Evolutionary conservation across 2,888 invertebrate species (phyloP).

Genomic region (Tetragonisca angustula): DNA sequence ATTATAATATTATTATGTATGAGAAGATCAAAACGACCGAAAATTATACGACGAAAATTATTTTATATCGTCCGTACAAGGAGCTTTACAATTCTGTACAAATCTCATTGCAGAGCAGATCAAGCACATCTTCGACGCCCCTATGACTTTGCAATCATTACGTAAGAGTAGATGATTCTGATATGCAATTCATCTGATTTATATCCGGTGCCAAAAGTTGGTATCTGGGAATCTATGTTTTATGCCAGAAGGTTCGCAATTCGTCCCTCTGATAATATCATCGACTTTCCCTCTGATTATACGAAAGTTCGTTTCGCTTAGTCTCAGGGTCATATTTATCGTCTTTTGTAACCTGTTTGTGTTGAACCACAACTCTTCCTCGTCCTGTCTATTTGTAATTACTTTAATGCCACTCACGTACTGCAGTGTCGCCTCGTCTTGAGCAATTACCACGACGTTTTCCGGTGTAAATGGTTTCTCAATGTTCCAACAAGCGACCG

Average conservation of each 20-base stretch:
- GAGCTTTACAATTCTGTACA: neutral
- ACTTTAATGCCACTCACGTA: conserved; percentile 83
- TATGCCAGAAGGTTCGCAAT: conserved; percentile 74
- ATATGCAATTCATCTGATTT: conserved; percentile 42
- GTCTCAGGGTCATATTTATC: conserved; percentile 77
- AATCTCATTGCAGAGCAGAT: neutral
- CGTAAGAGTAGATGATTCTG: conserved; percentile 5
- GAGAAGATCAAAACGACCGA: no score
- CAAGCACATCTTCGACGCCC: neutral
- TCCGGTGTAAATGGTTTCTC: conserved; percentile 79
- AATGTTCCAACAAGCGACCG: conserved; percentile 83
- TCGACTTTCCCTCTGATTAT: conserved; percentile 79
- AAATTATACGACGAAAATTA: no score
- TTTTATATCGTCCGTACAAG: no score
- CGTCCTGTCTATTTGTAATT: conserved; percentile 73
- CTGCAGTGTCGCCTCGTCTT: conserved; percentile 78
- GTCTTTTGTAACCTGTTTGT: conserved; percentile 82
- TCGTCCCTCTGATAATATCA: conserved; percentile 80
- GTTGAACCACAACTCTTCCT: conserved; percentile 82
- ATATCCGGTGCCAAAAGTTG: conserved; percentile 75
- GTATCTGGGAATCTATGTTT: conserved; percentile 68
- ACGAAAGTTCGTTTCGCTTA: conserved; percentile 80
- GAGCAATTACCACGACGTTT: conserved; percentile 78
- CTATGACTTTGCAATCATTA: neutral
- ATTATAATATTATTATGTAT: no score